Percentiles rank a stretch among this genome's conserved stretches.
Conservation (phyloP, 2,888 invertebrate species). For the Cynaeus angustus region DNA sequence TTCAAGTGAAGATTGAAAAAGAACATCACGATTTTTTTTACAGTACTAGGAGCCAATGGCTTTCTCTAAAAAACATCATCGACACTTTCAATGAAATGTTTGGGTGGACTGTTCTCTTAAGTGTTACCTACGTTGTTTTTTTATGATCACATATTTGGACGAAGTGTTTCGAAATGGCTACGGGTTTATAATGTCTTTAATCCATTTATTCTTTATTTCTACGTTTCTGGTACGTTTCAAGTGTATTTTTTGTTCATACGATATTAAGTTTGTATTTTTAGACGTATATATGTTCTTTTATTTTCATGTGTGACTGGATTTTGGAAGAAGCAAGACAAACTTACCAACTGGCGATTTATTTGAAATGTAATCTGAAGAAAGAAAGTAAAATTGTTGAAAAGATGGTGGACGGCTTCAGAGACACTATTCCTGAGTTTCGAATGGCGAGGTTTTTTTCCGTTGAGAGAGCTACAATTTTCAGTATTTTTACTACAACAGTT, state of each 20-base stretch:
- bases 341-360: background rate
- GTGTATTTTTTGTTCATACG: background rate
- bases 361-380: background rate
- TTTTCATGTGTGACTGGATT: background rate
- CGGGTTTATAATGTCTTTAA: no score
- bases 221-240: background rate
- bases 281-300: no score
- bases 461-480: background rate
- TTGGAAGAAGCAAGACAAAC: background rate
- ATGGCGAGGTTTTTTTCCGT: background rate
- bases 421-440: background rate
- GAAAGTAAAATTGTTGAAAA: background rate
- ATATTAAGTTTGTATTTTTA: no score
- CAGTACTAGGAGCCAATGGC: background rate
- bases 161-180: no score
- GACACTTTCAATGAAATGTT: background rate
- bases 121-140: background rate
- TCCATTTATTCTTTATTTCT: no score
- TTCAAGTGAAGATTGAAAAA: no score
- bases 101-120: background rate
- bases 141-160: background rate
- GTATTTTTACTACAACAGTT: background rate
- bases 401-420: background rate
- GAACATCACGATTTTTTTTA: background rate
- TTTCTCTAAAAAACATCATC: background rate